Evolutionary conservation across 2,888 invertebrate species (phyloP).

Genomic region (Apomyelois bistriatella): DNA sequence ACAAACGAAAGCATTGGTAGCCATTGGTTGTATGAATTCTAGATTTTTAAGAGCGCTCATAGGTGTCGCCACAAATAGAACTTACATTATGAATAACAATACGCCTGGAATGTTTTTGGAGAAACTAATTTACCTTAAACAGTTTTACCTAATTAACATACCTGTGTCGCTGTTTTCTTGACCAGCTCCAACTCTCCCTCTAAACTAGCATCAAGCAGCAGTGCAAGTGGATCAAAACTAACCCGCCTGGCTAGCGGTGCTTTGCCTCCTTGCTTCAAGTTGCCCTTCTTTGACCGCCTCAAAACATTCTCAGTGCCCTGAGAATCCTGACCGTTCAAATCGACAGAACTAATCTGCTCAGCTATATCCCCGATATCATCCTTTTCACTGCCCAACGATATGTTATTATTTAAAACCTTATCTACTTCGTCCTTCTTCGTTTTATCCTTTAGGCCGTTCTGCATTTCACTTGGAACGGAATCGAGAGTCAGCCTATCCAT

Average conservation of each 20-base stretch:
- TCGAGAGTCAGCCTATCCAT: conserved; percentile 82
- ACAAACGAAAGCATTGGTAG: too few relatives aligned
- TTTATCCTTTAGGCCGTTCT: conserved; percentile 59
- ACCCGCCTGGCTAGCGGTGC: conserved; percentile 90
- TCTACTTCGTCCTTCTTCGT: conserved; percentile 68
- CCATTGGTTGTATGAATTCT: too few relatives aligned
- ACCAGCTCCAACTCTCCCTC: conserved; percentile 99
- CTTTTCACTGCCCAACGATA: conserved; percentile 52
- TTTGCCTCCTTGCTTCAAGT: conserved; percentile 87
- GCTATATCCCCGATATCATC: conserved; percentile 67
- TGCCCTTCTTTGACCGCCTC: conserved; percentile 88
- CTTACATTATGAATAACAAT: too few relatives aligned
- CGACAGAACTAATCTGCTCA: conserved; percentile 73
- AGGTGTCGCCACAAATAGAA: too few relatives aligned
- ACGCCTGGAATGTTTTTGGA: too few relatives aligned
- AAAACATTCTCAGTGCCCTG: conserved; percentile 78
- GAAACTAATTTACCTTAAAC: too few relatives aligned
- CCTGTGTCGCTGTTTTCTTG: conserved; percentile 95
- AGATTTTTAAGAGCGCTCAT: too few relatives aligned
- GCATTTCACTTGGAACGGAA: conserved; percentile 45
- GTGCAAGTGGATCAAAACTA: conserved; percentile 97
- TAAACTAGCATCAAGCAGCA: conserved; percentile 97
- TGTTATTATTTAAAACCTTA: conserved; percentile 53
- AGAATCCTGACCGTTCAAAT: conserved; percentile 75
- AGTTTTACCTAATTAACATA: conserved; percentile 30